Percentiles rank a stretch among this genome's conserved stretches.
phyloP scores from a whole-genome alignment of 2,888 invertebrate species.

The Lochmaea crataegi region DNA sequence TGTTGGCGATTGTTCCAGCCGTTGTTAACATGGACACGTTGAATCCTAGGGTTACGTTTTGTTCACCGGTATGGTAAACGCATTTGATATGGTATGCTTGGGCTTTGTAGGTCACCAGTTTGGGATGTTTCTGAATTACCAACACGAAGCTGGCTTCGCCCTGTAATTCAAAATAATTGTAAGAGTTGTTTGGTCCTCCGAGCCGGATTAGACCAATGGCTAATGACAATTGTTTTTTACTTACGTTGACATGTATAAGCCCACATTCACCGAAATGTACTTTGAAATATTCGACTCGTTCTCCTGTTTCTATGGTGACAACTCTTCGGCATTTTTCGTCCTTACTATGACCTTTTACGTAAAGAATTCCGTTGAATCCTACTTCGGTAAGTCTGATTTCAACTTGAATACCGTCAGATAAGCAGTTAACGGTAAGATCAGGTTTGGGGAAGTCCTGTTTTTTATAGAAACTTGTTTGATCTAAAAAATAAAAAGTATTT shows the following conservation, averaged over 20 bases:
- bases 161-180: slow-evolving; percentile 64
- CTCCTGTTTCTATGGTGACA: slow-evolving; percentile 72
- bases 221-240: slow-evolving; percentile 50
- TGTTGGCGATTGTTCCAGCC: slow-evolving; percentile 94
- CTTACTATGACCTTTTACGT: slow-evolving; percentile 95
- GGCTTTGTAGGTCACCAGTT: slow-evolving; percentile 92
- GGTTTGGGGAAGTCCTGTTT: slow-evolving; percentile 85
- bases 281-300: slow-evolving; percentile 73
- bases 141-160: slow-evolving; percentile 93
- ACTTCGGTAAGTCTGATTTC: slow-evolving; percentile 79
- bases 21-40: slow-evolving; percentile 96
- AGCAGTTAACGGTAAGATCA: slow-evolving; percentile 88
- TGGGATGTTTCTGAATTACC: slow-evolving; percentile 96
- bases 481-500: slow-evolving; percentile 43
- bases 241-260: slow-evolving; percentile 88
- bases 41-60: slow-evolving; percentile 91
- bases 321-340: slow-evolving; percentile 89
- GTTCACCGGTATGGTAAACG: slow-evolving; percentile 93
- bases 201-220: not conserved
- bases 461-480: slow-evolving; percentile 65
- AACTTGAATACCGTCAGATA: slow-evolving; percentile 92
- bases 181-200: not conserved
- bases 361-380: slow-evolving; percentile 90
- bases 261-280: slow-evolving; percentile 93
- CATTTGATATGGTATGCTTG: slow-evolving; percentile 97